Evolutionary conservation across 2,113 vertebrate species (phyloP).

Genomic region (Phasianus colchicus): DNA sequence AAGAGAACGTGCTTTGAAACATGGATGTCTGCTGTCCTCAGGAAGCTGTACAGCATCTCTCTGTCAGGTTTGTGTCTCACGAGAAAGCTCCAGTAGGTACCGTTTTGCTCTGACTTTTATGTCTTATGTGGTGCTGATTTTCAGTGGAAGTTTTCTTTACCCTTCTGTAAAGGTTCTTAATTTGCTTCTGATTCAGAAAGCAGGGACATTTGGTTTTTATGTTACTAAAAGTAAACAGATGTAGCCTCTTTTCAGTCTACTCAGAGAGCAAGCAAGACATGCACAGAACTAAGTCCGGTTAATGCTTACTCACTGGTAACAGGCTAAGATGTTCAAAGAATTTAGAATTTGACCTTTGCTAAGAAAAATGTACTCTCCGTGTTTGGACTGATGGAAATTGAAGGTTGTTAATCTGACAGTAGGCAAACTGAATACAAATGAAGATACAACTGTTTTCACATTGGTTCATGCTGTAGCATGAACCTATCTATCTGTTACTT

Average conservation of each 20-base stretch:
- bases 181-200: not conserved
- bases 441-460: not conserved
- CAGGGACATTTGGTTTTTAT: not conserved
- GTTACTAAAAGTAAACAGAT: not conserved
- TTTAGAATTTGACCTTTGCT: not conserved
- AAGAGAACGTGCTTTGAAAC: slow-evolving; percentile 13
- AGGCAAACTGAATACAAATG: not conserved
- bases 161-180: not conserved
- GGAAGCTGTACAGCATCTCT: fast-evolving
- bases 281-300: not conserved
- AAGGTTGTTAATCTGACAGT: not conserved
- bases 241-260: not conserved
- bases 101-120: not conserved
- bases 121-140: not conserved
- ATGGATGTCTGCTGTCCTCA: slow-evolving; percentile 6
- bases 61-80: not conserved
- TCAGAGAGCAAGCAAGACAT: not conserved
- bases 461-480: not conserved
- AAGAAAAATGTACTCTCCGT: not conserved
- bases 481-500: not conserved
- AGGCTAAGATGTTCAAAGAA: not conserved
- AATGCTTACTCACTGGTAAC: not conserved
- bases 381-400: not conserved
- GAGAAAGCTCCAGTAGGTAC: not conserved
- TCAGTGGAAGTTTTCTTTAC: not conserved